These are phyloP conservation scores for Amphimedon queenslandica DNA, from an alignment of 37 sponge, comb jelly and placozoan species.

Conservation along the genomic window DNA sequence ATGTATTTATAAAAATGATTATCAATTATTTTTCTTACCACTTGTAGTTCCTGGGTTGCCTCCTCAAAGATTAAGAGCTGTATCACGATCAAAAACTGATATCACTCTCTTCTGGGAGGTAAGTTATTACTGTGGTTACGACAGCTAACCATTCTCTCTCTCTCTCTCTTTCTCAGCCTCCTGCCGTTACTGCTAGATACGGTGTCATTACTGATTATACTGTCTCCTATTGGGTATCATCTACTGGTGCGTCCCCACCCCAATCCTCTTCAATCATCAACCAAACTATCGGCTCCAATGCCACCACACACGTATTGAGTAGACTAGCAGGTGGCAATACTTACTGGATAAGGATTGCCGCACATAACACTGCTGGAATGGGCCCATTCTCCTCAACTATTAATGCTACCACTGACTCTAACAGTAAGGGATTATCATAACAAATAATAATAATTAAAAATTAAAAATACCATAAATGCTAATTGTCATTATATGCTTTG, in stretches of 20 bases:
- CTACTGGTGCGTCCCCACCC: no score
- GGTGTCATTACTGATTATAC: slow-evolving; percentile 7
- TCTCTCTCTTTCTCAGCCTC: neutral
- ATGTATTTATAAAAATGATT: no score
- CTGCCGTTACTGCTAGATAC: neutral
- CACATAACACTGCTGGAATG: neutral
- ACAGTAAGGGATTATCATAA: neutral
- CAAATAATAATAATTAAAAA: no score
- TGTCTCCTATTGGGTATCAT: neutral
- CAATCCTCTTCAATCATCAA: neutral
- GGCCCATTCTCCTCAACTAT: neutral
- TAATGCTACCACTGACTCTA: neutral
- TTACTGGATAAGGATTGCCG: neutral
- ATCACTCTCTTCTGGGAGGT: no score
- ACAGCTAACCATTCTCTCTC: no score
- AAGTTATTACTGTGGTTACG: no score
- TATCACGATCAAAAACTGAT: no score
- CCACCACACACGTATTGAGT: neutral
- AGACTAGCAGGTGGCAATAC: neutral
- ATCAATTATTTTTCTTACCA: no score
- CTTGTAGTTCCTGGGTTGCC: no score
- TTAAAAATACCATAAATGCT: no score
- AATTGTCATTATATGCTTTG: no score
- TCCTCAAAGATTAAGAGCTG: no score
- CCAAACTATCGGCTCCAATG: neutral